Evolutionary conservation across 2,797 vertebrate species (phyloP).

Genomic region (Phylloscopus collybita): DNA sequence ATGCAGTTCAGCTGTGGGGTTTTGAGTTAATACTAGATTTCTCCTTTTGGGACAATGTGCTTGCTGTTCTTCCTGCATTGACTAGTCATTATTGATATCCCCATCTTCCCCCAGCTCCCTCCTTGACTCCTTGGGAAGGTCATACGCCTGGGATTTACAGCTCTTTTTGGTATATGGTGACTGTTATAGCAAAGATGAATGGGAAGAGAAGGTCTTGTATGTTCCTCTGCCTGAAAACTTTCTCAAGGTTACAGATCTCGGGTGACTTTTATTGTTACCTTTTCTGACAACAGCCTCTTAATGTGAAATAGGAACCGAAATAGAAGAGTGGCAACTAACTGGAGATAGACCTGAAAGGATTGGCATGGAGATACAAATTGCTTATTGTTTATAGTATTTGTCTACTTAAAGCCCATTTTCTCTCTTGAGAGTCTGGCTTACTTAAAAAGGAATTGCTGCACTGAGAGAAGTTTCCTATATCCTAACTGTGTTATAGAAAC

Average conservation of each 20-base stretch:
- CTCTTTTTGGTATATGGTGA: background rate
- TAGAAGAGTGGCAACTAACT: background rate
- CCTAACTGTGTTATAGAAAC: slow-evolving; percentile 50
- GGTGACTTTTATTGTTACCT: slow-evolving; percentile 39
- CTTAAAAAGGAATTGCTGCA: slow-evolving; percentile 41
- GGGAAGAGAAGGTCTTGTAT: background rate
- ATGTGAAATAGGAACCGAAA: slow-evolving; percentile 30
- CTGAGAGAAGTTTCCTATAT: slow-evolving; percentile 56
- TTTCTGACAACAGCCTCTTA: slow-evolving; percentile 7
- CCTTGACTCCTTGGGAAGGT: slow-evolving; percentile 36
- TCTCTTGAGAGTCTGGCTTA: slow-evolving; percentile 32
- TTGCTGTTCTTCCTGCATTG: background rate
- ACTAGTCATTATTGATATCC: background rate
- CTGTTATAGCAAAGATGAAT: slow-evolving; percentile 32
- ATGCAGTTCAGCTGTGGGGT: background rate
- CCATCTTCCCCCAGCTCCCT: background rate
- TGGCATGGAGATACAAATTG: slow-evolving; percentile 21
- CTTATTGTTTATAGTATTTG: slow-evolving; percentile 41
- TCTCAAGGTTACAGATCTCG: slow-evolving; percentile 15
- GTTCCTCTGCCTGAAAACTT: slow-evolving; percentile 13
- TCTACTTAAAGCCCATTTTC: slow-evolving; percentile 45
- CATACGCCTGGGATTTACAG: background rate
- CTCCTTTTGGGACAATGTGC: background rate
- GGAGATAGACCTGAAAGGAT: background rate
- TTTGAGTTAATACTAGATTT: background rate